These are phyloP conservation scores for Calameuta idolon DNA, from an alignment of 2,888 invertebrate species.

Conservation along the genomic window DNA sequence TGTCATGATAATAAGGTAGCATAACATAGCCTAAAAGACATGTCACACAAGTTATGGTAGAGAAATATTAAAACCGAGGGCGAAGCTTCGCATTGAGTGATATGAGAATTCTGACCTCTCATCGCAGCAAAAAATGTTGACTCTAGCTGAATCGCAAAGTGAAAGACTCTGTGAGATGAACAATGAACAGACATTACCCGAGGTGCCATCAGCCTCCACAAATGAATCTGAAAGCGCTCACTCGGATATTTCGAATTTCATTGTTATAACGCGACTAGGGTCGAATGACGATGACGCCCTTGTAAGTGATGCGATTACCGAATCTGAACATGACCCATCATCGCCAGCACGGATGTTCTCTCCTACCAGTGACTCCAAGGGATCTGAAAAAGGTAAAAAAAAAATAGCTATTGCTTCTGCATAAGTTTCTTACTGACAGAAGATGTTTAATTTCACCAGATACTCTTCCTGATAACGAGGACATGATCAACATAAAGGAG, in stretches of 20 bases:
- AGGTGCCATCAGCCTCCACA: background rate
- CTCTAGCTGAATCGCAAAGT: background rate
- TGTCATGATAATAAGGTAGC: background rate
- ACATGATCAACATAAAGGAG: background rate
- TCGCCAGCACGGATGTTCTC: background rate
- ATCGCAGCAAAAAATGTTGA: background rate
- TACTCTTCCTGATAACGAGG: background rate
- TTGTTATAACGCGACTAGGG: background rate
- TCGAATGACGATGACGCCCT: background rate
- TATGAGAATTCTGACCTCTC: background rate
- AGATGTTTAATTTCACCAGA: background rate
- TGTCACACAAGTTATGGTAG: background rate
- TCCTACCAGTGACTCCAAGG: background rate
- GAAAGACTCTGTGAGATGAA: background rate
- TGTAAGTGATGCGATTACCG: background rate
- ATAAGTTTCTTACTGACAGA: background rate
- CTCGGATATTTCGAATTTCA: background rate
- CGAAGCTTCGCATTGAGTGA: background rate
- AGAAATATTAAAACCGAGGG: background rate
- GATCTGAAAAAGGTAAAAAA: background rate
- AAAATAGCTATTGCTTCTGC: background rate
- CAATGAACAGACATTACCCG: background rate
- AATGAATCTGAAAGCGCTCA: background rate
- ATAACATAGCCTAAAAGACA: background rate
- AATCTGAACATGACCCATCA: background rate